These are phyloP conservation scores for Eurystomus gularis DNA, from an alignment of 2,113 vertebrate genomes.

Conservation along the genomic window DNA sequence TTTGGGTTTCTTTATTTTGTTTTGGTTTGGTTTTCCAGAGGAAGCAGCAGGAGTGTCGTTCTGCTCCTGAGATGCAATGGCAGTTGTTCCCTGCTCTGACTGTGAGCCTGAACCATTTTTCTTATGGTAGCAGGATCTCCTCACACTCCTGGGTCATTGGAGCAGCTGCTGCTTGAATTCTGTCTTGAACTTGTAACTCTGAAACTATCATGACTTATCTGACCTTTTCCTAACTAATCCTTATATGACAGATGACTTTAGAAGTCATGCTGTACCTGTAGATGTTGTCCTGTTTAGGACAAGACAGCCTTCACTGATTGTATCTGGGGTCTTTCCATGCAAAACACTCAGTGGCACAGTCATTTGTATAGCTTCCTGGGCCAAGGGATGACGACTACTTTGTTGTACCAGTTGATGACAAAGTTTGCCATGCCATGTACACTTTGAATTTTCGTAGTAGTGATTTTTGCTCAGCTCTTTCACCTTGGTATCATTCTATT, in stretches of 20 bases:
- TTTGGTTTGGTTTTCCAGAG: neutral
- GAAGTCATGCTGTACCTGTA: neutral
- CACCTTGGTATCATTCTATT: neutral
- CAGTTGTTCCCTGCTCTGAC: neutral
- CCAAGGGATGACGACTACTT: neutral
- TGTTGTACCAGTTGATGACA: neutral
- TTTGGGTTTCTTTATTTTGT: neutral
- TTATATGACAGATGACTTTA: neutral
- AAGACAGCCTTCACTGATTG: neutral
- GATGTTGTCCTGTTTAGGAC: neutral
- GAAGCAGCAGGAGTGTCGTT: neutral
- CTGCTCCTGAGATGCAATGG: neutral
- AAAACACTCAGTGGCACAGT: neutral
- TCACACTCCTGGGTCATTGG: neutral
- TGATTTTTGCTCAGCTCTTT: neutral
- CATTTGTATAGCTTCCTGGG: neutral
- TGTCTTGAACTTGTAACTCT: neutral
- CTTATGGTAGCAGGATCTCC: neutral
- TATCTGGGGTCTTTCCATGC: neutral
- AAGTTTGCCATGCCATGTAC: neutral
- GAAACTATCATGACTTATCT: neutral
- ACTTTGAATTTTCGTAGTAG: neutral
- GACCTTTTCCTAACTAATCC: neutral
- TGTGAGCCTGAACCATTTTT: neutral
- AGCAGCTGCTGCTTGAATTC: neutral